Conservation (phyloP, 2,888 invertebrate species). For the Beris chalybata region DNA sequence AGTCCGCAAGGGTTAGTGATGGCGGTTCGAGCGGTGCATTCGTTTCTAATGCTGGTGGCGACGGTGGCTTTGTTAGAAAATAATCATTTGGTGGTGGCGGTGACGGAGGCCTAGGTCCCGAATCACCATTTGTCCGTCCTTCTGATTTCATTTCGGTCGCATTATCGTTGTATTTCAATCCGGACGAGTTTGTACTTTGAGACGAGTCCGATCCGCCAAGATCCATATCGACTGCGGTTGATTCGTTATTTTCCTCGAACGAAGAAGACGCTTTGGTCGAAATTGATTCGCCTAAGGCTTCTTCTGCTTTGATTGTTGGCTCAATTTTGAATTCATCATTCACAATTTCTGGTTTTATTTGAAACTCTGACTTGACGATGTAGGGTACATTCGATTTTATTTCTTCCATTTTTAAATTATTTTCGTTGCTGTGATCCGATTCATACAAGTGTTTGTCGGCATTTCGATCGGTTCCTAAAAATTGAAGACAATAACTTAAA, state of each 20-base stretch:
- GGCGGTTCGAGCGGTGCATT: too few species aligned
- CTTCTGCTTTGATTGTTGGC: not conserved
- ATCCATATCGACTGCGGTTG: constrained; percentile 12
- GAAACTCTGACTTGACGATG: too few species aligned
- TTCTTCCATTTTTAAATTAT: constrained; percentile 3
- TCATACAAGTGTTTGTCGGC: constrained; percentile 6
- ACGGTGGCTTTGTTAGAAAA: constrained; percentile 22
- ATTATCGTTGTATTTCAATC: not conserved
- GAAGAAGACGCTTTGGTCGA: constrained; percentile 1
- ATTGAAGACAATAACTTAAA: not conserved
- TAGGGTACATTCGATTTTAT: too few species aligned
- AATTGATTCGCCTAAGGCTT: not conserved
- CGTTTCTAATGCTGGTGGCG: not conserved
- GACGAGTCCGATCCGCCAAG: constrained; percentile 12
- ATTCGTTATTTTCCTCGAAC: constrained; percentile 6
- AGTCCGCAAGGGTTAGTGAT: too few species aligned
- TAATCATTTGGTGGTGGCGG: constrained; percentile 19
- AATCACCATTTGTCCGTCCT: not conserved
- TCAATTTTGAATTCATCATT: constrained; percentile 11
- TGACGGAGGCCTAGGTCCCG: constrained; percentile 15
- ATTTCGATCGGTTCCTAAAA: constrained; percentile 22
- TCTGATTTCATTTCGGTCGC: not conserved
- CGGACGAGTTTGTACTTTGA: not conserved
- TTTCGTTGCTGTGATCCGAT: not conserved
- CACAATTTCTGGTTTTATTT: too few species aligned